Percentiles rank a stretch among this genome's conserved stretches.
These are phyloP conservation scores for Goniozus legneri DNA, from an alignment of 1,140 invertebrate genomes.

Conservation along the genomic window DNA sequence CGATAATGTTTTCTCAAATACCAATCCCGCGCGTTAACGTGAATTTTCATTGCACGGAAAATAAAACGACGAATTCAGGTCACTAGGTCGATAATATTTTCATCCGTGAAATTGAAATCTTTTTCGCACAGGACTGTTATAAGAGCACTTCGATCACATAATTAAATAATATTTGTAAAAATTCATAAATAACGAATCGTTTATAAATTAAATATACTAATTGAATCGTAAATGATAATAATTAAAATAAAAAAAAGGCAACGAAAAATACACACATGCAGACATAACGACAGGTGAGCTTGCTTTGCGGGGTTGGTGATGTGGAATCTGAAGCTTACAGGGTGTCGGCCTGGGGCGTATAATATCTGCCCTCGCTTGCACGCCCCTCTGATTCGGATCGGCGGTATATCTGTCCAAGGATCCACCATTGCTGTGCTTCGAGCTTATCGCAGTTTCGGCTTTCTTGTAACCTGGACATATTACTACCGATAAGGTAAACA, in stretches of 20 bases:
- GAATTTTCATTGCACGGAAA: too few relatives aligned
- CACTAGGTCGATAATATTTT: too few relatives aligned
- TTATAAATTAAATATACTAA: too few relatives aligned
- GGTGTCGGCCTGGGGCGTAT: constrained; percentile 67
- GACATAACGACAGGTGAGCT: constrained; percentile 46
- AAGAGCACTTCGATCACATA: not conserved
- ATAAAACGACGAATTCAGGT: too few relatives aligned
- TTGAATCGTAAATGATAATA: constrained; percentile 2
- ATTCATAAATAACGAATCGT: too few relatives aligned
- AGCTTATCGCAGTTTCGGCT: constrained; percentile 62
- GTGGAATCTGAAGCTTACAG: constrained; percentile 57
- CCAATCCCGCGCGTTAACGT: too few relatives aligned
- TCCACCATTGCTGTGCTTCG: constrained; percentile 62
- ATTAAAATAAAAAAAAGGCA: constrained; percentile 19
- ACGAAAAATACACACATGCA: constrained; percentile 52
- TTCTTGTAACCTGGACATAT: constrained; percentile 66
- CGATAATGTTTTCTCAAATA: too few relatives aligned
- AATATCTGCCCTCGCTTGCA: constrained; percentile 64
- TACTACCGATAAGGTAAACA: too few relatives aligned
- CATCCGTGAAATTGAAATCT: not conserved
- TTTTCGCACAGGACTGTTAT: too few relatives aligned
- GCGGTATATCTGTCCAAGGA: constrained; percentile 74
- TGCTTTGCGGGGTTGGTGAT: constrained; percentile 46
- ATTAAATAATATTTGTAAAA: constrained; percentile 1
- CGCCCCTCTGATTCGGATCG: constrained; percentile 71